phyloP scores from a whole-genome alignment of 1,140 invertebrate genomes.

The Sarcophaga peregrina region DNA sequence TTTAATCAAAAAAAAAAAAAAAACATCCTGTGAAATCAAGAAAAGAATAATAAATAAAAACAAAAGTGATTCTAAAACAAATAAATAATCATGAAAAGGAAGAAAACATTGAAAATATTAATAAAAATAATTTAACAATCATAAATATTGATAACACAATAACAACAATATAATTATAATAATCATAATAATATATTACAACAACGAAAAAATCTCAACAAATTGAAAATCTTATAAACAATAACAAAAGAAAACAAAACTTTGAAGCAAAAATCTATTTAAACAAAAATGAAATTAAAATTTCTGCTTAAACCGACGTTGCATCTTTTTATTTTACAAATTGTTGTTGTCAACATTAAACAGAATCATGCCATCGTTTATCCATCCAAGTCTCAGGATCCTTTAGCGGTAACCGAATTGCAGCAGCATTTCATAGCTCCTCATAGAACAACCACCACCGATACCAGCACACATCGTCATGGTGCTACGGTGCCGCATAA shows the following conservation, averaged over 20 bases:
- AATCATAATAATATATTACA: too few relatives aligned
- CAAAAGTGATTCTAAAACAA: too few relatives aligned
- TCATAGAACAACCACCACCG: not conserved
- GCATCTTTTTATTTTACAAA: constrained; percentile 7
- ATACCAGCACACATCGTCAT: not conserved
- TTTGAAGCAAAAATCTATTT: not conserved
- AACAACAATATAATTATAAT: too few relatives aligned
- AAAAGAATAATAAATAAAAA: too few relatives aligned
- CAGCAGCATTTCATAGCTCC: constrained; percentile 5
- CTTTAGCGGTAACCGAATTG: not conserved
- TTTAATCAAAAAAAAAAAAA: too few relatives aligned
- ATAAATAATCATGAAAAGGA: too few relatives aligned
- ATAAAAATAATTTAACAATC: too few relatives aligned
- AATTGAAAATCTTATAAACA: too few relatives aligned
- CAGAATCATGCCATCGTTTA: constrained; percentile 6
- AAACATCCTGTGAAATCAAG: too few relatives aligned
- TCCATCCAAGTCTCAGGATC: not conserved
- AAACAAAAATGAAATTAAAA: constrained; percentile 27
- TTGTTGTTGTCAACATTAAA: not conserved
- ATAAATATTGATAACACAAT: too few relatives aligned
- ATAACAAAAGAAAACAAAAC: not conserved
- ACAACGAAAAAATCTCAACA: too few relatives aligned
- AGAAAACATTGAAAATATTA: too few relatives aligned
- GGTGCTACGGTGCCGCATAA: constrained; percentile 44
- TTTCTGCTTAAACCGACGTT: not conserved